phyloP scores from a whole-genome alignment of 1,140 invertebrate species.

The Pollicipes pollicipes region DNA sequence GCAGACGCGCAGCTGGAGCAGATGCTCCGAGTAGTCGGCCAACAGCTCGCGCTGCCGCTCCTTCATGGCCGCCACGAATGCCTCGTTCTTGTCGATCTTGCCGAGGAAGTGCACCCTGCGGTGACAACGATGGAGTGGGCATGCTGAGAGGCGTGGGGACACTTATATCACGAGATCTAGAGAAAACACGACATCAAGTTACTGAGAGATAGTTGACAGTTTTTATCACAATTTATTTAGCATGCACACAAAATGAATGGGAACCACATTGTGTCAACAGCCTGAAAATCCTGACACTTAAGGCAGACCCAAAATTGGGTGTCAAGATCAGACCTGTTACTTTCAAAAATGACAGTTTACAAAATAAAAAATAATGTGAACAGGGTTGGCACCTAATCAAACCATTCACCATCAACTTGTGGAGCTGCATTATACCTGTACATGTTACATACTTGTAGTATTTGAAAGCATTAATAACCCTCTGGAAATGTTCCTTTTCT shows the following conservation, averaged over 20 bases:
- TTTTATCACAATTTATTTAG: too few species aligned
- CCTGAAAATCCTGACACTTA: too few species aligned
- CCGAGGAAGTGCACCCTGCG: neutral
- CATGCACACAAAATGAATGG: too few species aligned
- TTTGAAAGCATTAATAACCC: neutral
- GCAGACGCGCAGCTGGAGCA: slow-evolving; percentile 51
- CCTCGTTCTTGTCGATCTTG: neutral
- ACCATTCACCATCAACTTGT: too few species aligned
- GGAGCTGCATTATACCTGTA: too few species aligned
- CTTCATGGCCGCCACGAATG: neutral
- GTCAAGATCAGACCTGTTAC: too few species aligned
- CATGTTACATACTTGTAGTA: slow-evolving; percentile 1
- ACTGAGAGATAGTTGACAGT: neutral
- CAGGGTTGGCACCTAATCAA: too few species aligned
- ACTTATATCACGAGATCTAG: neutral
- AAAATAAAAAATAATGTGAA: too few species aligned
- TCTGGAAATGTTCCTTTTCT: neutral
- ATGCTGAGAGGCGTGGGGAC: neutral
- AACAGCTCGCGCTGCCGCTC: slow-evolving; percentile 31
- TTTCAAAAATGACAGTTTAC: too few species aligned
- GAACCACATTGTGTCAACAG: too few species aligned
- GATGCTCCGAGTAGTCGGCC: slow-evolving; percentile 50
- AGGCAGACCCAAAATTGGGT: too few species aligned
- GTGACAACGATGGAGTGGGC: neutral
- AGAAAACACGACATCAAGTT: neutral